Evolutionary conservation across 1,140 invertebrate species (phyloP), one percentile per base, ranked within the genome.

Genomic region (Trichoplusia ni): DNA sequence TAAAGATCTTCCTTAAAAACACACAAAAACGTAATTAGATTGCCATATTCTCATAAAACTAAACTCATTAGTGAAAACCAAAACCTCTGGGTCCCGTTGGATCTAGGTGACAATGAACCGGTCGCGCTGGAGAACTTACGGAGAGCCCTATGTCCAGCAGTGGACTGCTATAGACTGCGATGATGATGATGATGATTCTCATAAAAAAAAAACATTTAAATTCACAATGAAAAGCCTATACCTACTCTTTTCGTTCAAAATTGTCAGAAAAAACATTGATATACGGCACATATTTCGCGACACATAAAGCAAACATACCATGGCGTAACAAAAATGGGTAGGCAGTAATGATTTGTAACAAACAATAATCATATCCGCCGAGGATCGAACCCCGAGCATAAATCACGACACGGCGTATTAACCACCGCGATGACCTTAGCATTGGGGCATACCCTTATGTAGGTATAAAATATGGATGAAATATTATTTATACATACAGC

Each of bases 351-450:
- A 54, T 54, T 54, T 54, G 51, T 54, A 21, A 25, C 51, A 33
- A 21, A 54, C 42, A 58, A 58, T 49, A 65, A 49, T 58, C 46
- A 58, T 47, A 58, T 44, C 31, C 18, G 29, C 16, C 21, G 23
- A 35, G 33, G 14, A 14, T 56, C 35, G 59, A 46, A 64, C 56
- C 49, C 40, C 16, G 31, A 23, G 53, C 3, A 64, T 64, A 64
- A 56, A 56, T 64, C 51, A 53, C 40, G 62, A 19, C 47, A 56
- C 61, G 47, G 11, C 51, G 62, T 64, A 47, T 56, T 56, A 64
- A 37, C 38, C 49, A 33, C 23, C 25, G 35, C n/a, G 35, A 25
- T 35, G 40, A 61, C 29, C 51, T 54, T 54, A 25, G 35, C 51
- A 38, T 54, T 54, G 51, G 35, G 35, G 51, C 16, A n/a, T 37